These are phyloP conservation scores for Canis aureus DNA, from an alignment of 2,113 vertebrate species.

Conservation along the genomic window DNA sequence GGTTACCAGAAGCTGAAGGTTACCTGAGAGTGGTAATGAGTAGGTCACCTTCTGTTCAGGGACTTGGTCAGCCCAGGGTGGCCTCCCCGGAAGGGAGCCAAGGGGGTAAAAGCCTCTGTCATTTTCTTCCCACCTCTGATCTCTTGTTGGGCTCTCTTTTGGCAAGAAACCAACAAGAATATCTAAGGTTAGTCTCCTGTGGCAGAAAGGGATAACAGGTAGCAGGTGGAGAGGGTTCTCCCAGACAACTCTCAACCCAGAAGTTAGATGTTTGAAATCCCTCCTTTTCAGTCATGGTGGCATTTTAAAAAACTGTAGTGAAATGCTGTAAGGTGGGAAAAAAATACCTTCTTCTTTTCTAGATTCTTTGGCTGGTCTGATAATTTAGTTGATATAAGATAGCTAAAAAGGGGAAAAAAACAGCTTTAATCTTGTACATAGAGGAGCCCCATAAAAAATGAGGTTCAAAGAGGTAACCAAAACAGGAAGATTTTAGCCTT, in stretches of 20 bases:
- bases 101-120: background rate
- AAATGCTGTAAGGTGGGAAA: background rate
- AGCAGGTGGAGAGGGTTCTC: background rate
- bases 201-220: background rate
- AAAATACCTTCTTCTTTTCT: background rate
- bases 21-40: background rate
- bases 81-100: background rate
- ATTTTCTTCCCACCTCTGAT: background rate
- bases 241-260: background rate
- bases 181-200: background rate
- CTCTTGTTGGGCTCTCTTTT: background rate
- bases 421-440: background rate
- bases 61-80: background rate
- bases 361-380: background rate
- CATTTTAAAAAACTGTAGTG: background rate
- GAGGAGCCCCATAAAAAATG: background rate
- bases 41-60: background rate
- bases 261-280: background rate
- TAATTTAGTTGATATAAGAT: background rate
- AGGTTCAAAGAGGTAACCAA: background rate
- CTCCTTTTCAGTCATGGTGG: background rate
- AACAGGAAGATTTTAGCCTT: background rate
- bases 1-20: background rate
- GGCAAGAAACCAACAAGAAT: background rate
- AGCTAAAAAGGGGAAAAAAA: background rate